These are phyloP conservation scores for Poicephalus gulielmi DNA, from an alignment of 2,113 vertebrate genomes.

Conservation along the genomic window DNA sequence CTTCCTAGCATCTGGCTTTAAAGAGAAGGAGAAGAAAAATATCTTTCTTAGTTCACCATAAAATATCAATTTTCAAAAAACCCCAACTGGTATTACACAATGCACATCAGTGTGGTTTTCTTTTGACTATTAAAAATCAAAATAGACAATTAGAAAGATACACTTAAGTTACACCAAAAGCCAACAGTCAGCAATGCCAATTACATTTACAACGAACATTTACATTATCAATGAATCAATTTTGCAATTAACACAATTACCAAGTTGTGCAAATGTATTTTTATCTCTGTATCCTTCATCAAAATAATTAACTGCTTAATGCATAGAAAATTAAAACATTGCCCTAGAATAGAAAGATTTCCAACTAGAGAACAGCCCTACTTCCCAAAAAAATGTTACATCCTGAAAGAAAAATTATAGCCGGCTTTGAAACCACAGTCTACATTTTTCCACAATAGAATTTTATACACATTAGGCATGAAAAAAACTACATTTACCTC, in stretches of 20 bases:
- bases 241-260: neutral
- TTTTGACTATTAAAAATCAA: neutral
- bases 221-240: neutral
- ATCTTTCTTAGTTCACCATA: neutral
- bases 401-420: neutral
- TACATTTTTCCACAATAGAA: neutral
- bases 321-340: neutral
- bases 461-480: neutral
- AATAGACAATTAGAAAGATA: neutral
- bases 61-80: neutral
- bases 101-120: neutral
- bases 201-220: neutral
- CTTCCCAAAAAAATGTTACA: neutral
- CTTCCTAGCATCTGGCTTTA: conserved; percentile 80
- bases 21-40: conserved; percentile 27
- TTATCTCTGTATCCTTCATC: neutral
- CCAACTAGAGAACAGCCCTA: neutral
- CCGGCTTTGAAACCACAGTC: neutral
- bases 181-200: neutral
- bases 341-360: neutral
- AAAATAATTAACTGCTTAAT: neutral
- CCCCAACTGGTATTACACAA: neutral
- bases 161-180: neutral
- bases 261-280: neutral
- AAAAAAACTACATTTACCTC: neutral